Evolutionary conservation across 2,797 vertebrate species (phyloP), one percentile per base, ranked within the genome.

Genomic region (Darevskia nairensis): DNA sequence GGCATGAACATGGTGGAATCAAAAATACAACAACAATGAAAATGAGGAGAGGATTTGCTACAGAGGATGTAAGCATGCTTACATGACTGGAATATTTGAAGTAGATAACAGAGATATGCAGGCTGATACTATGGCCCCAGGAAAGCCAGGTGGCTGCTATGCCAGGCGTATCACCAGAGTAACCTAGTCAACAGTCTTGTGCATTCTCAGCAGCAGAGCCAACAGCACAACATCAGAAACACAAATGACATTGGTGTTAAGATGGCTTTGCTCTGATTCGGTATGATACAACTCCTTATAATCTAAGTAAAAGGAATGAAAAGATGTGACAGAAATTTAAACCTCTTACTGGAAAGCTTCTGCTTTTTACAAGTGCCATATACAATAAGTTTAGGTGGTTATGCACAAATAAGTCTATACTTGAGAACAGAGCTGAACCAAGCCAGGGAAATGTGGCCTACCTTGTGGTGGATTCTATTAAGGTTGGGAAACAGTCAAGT

Each of bases 41-140:
- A 89, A 88, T n/a, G 80, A 90, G 68, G 23, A 66, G 84, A 69
- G 25, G 29, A 69, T 69, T 69, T 69, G 25, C 68, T 27, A 69
- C 29, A 55, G 50, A 55, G 68, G 68, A 25, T 69, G 0, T 39
- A 69, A 86, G 89, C 90, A 91, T 94, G 46, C 68, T 55, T 55
- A 4, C 41, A 0, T 0, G 0, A 1, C n/a, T 87, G 41, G 50
- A 91, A 39, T n/a, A 81, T 83, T 35, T 13, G 84, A 84, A 46
- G 61, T 85, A 86, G 23, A 1, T 0, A 90, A 69, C 29, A 8
- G 3, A 8, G 2, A 25, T 71, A 41, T 44, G 41, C 41, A 87
- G 41, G 75, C 23, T 44, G 29, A 69, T 69, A 9, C 66, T 69
- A 69, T 69, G 66, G 66, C 66, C 29, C 66, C 66, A 69, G 25